phyloP scores from a whole-genome alignment of 1,140 invertebrate genomes.

The Leptopilina clavipes region DNA sequence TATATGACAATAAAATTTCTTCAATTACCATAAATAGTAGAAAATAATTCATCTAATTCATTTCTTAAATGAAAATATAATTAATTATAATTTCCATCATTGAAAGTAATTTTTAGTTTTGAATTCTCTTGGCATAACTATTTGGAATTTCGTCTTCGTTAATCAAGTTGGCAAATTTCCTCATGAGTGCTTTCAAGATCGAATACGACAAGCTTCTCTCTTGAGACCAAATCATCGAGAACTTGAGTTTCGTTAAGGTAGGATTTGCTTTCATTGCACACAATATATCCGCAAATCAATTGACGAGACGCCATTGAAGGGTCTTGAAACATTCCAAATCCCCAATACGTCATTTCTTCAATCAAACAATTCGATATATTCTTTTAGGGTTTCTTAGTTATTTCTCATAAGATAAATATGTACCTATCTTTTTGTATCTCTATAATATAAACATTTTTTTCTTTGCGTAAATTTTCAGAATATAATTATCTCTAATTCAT shows the following conservation, averaged over 20 bases:
- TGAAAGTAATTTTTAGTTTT: conserved; percentile 33
- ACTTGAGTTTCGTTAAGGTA: conserved; percentile 43
- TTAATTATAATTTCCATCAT: too few species aligned
- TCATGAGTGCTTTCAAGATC: conserved; percentile 47
- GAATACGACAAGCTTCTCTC: conserved; percentile 43
- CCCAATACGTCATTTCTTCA: not conserved
- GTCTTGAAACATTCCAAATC: conserved; percentile 38
- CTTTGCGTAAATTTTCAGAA: too few species aligned
- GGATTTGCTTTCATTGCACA: conserved; percentile 45
- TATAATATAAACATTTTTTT: too few species aligned
- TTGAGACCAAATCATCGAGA: conserved; percentile 61
- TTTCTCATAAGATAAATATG: too few species aligned
- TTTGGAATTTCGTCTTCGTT: conserved; percentile 46
- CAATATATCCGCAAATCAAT: conserved; percentile 42
- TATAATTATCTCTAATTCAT: too few species aligned
- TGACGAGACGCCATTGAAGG: conserved; percentile 44
- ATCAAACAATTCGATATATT: not conserved
- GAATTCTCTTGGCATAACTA: conserved; percentile 47
- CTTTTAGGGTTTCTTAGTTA: not conserved
- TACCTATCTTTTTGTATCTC: too few species aligned
- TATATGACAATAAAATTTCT: too few species aligned
- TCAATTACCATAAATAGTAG: too few species aligned
- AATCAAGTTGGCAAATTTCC: conserved; percentile 47
- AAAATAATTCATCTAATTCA: too few species aligned
- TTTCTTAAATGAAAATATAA: too few species aligned